Percentiles rank a stretch among this genome's conserved stretches.
These are phyloP conservation scores for Cardiocondyla obscurior DNA, from an alignment of 1,140 invertebrate genomes.

Conservation along the genomic window DNA sequence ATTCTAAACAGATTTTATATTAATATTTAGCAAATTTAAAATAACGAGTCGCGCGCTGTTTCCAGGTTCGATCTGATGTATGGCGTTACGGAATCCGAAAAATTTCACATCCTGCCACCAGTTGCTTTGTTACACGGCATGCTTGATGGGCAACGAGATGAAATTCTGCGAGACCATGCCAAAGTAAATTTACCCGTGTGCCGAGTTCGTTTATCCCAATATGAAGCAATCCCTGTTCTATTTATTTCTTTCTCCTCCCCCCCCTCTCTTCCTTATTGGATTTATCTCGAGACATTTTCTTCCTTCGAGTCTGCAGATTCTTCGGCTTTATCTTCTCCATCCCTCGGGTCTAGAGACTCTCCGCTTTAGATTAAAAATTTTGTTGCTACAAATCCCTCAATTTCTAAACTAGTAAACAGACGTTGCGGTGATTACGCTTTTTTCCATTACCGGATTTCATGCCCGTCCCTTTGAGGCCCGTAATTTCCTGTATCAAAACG, in stretches of 20 bases:
- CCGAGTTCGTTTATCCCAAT: neutral
- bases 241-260: too few species aligned
- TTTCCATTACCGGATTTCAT: neutral
- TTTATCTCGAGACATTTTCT: neutral
- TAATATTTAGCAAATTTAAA: slow-evolving; percentile 1
- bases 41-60: neutral
- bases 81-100: slow-evolving; percentile 94
- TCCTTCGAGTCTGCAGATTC: neutral
- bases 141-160: slow-evolving; percentile 90
- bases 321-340: neutral
- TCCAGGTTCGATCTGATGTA: slow-evolving; percentile 93
- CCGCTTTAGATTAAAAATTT: neutral
- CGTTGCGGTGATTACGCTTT: neutral
- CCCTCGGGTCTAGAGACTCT: too few species aligned
- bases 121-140: slow-evolving; percentile 92
- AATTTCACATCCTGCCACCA: slow-evolving; percentile 91
- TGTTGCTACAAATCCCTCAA: neutral
- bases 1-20: neutral
- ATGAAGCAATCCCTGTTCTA: slow-evolving; percentile 15
- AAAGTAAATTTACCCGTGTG: slow-evolving; percentile 79
- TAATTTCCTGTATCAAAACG: slow-evolving; percentile 5
- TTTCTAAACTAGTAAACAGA: neutral
- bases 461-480: neutral
- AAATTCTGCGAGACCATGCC: slow-evolving; percentile 90
- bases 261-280: neutral